Evolutionary conservation across 2,113 vertebrate genomes (phyloP).

Genomic region (Hemicordylus capensis): DNA sequence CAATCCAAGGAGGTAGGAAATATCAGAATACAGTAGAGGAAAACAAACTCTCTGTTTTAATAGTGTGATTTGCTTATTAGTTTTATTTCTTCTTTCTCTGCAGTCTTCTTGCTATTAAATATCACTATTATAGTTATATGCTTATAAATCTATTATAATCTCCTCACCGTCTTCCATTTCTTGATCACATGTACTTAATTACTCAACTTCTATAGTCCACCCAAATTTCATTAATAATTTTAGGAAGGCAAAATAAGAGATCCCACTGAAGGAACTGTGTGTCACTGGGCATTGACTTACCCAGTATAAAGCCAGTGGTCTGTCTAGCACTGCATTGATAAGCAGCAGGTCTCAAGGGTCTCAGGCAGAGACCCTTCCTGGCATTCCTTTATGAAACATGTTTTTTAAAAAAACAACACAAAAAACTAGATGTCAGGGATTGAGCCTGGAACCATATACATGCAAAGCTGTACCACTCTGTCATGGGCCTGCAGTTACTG

Average conservation of each 20-base stretch:
- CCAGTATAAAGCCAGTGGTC: too few relatives aligned
- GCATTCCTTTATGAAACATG: not conserved
- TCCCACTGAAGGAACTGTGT: conserved; percentile 50
- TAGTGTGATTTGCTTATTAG: not conserved
- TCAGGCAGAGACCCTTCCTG: not conserved
- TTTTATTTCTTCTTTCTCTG: not conserved
- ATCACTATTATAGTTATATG: not conserved
- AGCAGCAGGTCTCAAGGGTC: not conserved
- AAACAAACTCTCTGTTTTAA: not conserved
- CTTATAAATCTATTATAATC: not conserved
- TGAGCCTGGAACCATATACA: not conserved
- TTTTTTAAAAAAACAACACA: too few relatives aligned
- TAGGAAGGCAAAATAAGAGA: conserved; percentile 52
- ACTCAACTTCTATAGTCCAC: conserved; percentile 41
- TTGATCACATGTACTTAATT: conserved; percentile 25
- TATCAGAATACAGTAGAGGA: not conserved
- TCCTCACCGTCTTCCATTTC: not conserved
- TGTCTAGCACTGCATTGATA: not conserved
- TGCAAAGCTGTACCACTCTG: not conserved
- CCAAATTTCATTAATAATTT: conserved; percentile 53
- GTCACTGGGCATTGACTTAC: too few relatives aligned
- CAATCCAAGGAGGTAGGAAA: not conserved
- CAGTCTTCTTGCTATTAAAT: not conserved
- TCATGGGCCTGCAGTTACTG: conserved; percentile 11
- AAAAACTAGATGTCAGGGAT: not conserved